Conservation (phyloP, 2,797 vertebrate genomes). For the Okamejei kenojei region DNA sequence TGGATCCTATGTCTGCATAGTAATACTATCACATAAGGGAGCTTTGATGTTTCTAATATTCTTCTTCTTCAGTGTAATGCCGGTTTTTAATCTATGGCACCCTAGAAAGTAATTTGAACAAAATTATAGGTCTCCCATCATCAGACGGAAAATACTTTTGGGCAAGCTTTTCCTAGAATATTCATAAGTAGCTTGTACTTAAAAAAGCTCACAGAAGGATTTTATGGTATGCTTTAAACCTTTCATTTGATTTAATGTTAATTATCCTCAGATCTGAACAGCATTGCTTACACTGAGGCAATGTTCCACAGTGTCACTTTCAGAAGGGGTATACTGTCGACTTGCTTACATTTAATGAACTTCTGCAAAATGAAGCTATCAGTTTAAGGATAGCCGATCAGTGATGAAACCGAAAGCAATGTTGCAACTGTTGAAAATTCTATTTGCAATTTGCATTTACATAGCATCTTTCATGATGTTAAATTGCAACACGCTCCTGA, state of each 20-base stretch:
- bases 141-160: neutral
- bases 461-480: neutral
- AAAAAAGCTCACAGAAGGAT: neutral
- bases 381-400: neutral
- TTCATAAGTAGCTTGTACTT: neutral
- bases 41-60: neutral
- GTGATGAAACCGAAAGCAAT: neutral
- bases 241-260: slow-evolving; percentile 15
- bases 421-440: neutral
- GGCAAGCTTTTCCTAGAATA: neutral
- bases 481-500: neutral
- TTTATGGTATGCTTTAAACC: neutral
- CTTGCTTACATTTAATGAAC: neutral
- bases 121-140: neutral
- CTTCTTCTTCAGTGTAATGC: neutral
- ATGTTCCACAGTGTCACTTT: neutral
- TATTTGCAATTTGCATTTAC: neutral
- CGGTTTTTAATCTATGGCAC: neutral
- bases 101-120: slow-evolving; percentile 1
- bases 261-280: neutral
- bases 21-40: neutral
- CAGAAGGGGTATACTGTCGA: neutral
- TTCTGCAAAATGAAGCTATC: neutral
- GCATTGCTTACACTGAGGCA: neutral
- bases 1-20: neutral